Base-by-base conservation (phyloP, 2,888 invertebrate species). In the Thymelicus lineola region DNA sequence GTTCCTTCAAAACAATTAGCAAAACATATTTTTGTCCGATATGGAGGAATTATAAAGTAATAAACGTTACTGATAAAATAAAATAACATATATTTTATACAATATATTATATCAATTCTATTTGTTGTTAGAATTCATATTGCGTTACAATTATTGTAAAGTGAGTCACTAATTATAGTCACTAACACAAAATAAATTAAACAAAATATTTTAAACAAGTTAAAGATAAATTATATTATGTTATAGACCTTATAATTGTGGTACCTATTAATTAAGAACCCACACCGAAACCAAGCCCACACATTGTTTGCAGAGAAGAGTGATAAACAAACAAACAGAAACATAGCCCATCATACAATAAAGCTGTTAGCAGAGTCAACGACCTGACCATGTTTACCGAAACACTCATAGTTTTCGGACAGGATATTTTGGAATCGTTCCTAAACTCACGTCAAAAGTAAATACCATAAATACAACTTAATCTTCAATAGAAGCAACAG, bases 351-450 rank as follows among this genome's bases (percentile, higher is more conserved):
- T 61, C 61, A 45, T 12, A 57, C 57, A 57, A 57, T 67, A 45
- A 9, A 71, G 71, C 70, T 58, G 70, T 72, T 73, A 78, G 74
- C 76, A 79, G 86, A 87, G 88, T 88, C 84, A 89, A 86, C 86
- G 89, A 88, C 87, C 88, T 80, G 46, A 57, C 46, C 86, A 83
- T 86, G 87, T 87, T 85, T 82, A 81, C 82, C 82, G 81, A 82
- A 42, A 67, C 55, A 48, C 7, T 53, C 50, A 46, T 50, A 45
- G 17, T n/a, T 66, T 28, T 38, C 48, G 20, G 38, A 66, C 48
- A 66, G 50, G 48, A 48, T 48, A 48, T 48, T 46, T 14, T 28
- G 15, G n/a, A 4, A n/a, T 15, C 48, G 48, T 48, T n/a, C 15
- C 48, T 48, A 48, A 48, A 15, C 15, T 7, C 7, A 38, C 38